Conservation (phyloP, 2,888 invertebrate genomes). For the Agriopis leucophaearia region DNA sequence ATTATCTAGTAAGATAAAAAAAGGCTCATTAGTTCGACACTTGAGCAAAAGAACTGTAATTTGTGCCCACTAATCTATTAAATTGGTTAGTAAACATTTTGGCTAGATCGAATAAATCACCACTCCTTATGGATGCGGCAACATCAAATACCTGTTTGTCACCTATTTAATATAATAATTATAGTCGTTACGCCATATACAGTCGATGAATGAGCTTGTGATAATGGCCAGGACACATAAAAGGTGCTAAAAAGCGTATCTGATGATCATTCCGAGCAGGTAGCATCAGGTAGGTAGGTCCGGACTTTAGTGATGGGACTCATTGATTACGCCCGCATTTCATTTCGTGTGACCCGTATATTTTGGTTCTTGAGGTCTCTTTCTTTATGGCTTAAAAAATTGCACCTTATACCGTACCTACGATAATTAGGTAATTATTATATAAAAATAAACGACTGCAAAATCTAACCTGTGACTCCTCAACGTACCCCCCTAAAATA, state of each 20-base stretch:
- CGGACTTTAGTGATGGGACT: slow-evolving; percentile 4
- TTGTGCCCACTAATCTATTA: not conserved
- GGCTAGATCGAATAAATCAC: slow-evolving; percentile 15
- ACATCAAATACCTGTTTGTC: slow-evolving; percentile 12
- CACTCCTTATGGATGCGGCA: not conserved
- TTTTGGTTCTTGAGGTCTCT: too few relatives aligned
- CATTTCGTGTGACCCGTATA: not conserved
- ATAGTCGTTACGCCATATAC: slow-evolving; percentile 10
- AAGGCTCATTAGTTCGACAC: too few relatives aligned
- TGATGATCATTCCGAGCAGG: slow-evolving; percentile 13
- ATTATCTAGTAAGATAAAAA: too few relatives aligned
- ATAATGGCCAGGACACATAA: slow-evolving; percentile 11
- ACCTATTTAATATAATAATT: slow-evolving; percentile 19
- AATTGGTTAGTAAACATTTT: not conserved
- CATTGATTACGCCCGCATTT: not conserved
- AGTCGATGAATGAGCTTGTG: slow-evolving; percentile 5
- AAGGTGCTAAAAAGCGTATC: slow-evolving; percentile 20
- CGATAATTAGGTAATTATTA: too few relatives aligned
- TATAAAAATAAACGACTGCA: too few relatives aligned
- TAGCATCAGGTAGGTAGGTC: slow-evolving; percentile 5
- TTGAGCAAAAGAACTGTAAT: not conserved
- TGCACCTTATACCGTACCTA: too few relatives aligned
- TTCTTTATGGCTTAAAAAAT: too few relatives aligned
- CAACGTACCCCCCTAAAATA: too few relatives aligned
- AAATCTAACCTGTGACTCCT: too few relatives aligned